Evolutionary conservation across 2,113 vertebrate genomes (phyloP).

Genomic region (Mesoclemmys tuberculata): DNA sequence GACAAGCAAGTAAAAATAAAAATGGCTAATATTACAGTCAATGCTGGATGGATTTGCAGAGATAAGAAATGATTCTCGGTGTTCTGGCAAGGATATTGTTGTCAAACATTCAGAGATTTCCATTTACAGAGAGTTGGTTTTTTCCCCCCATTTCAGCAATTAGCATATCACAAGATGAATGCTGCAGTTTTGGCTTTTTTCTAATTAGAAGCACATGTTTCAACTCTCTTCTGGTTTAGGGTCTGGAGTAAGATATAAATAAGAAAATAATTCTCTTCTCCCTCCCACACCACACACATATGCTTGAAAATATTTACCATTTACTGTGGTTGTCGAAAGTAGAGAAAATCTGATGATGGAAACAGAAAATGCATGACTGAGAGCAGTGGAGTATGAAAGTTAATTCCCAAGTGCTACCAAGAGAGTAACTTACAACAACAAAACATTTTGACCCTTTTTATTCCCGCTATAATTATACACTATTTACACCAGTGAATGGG

Average conservation of each 20-base stretch:
- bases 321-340: neutral
- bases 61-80: constrained; percentile 53
- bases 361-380: neutral
- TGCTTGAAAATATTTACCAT: neutral
- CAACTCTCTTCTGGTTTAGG: constrained; percentile 16
- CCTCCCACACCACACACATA: neutral
- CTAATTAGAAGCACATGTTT: constrained; percentile 31
- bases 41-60: constrained; percentile 63
- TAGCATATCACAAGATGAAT: constrained; percentile 50
- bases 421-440: constrained; percentile 29
- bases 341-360: neutral
- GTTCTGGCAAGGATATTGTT: constrained; percentile 57
- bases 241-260: neutral
- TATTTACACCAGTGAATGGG: neutral
- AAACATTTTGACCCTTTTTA: constrained; percentile 13
- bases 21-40: constrained; percentile 65
- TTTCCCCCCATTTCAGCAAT: constrained; percentile 46
- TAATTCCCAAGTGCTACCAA: constrained; percentile 10
- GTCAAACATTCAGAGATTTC: constrained; percentile 31
- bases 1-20: constrained; percentile 69
- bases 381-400: neutral
- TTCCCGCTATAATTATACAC: constrained; percentile 2
- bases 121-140: constrained; percentile 20
- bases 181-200: neutral
- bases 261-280: neutral